Conservation (phyloP, 2,797 vertebrate genomes). For the Myotis vivesi region DNA sequence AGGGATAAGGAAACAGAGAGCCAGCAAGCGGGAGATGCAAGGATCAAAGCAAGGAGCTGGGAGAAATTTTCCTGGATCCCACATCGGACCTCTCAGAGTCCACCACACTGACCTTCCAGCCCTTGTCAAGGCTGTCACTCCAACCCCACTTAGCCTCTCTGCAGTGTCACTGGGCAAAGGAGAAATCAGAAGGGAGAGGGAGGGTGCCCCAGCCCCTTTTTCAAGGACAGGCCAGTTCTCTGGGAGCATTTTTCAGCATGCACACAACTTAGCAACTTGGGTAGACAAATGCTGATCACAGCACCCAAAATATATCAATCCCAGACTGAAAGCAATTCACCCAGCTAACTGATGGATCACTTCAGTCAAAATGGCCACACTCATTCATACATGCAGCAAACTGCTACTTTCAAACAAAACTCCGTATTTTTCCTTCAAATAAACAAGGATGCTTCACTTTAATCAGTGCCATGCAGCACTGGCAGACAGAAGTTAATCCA, state of each 20-base stretch:
- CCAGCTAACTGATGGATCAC: neutral
- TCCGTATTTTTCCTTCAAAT: neutral
- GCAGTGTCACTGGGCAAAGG: neutral
- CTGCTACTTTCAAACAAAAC: neutral
- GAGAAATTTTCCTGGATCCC: neutral
- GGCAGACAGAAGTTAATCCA: neutral
- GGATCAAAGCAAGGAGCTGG: neutral
- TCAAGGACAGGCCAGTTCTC: neutral
- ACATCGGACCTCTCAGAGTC: neutral
- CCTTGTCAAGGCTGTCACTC: neutral
- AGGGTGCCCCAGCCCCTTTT: neutral
- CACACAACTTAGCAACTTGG: neutral
- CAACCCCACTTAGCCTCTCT: neutral
- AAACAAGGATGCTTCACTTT: neutral
- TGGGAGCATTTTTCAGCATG: neutral
- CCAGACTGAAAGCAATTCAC: neutral
- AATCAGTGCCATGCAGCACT: neutral
- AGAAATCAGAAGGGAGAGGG: neutral
- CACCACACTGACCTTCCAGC: neutral
- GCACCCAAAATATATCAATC: neutral
- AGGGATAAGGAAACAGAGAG: neutral
- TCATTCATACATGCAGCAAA: neutral
- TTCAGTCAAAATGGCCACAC: neutral
- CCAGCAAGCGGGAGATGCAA: neutral
- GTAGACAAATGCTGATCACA: neutral